Base-by-base conservation (phyloP, 1,140 invertebrate species). In the Theocolax elegans region DNA sequence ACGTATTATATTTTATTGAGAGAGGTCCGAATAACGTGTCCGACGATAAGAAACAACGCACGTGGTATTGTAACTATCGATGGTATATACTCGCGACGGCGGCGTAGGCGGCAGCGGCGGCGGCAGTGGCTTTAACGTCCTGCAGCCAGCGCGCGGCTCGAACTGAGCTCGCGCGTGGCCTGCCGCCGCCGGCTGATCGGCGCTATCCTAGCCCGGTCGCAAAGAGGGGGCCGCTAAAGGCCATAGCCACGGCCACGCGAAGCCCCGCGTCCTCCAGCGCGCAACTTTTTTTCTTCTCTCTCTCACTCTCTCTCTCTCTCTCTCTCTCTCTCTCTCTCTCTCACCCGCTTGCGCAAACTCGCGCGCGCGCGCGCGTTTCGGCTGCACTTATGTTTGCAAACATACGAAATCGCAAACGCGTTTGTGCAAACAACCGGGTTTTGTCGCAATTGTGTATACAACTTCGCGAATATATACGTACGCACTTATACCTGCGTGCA, bases 181-280 rank as follows among this genome's bases (percentile, higher is more conserved):
- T n/a, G n/a, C n/a, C n/a, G n/a, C n/a, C 29, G 54, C 54, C 25
- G 35, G 35, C 54, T 58, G 54, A 17, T 35, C 35, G 42, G 58
- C 58, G 58, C 58, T 60, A 60, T 60, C 58, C 38, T 60, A 60
- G 54, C 31, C 42, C 35, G 42, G 54, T 40, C n/a, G n/a, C n/a
- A n/a, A n/a, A n/a, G n/a, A n/a, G n/a, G n/a, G n/a, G n/a, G n/a
- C n/a, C n/a, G n/a, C n/a, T n/a, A n/a, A 85, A 85, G 84, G 84
- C 84, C 84, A 85, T 83, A 85, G 84, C 84, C 84, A 85, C 83
- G 84, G 84, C 81, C 84, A 84, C 72, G 68, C 70, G 59, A 59
- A 74, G 74, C 59, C 71, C 66, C 72, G 54, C 74, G 44, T n/a
- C n/a, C n/a, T 2, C 46, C 3, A n/a, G 7, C 12, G 7, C 44